Evolutionary conservation across 2,113 vertebrate genomes (phyloP), one percentile per base, ranked within the genome.

Genomic region (Delphinapterus leucas): DNA sequence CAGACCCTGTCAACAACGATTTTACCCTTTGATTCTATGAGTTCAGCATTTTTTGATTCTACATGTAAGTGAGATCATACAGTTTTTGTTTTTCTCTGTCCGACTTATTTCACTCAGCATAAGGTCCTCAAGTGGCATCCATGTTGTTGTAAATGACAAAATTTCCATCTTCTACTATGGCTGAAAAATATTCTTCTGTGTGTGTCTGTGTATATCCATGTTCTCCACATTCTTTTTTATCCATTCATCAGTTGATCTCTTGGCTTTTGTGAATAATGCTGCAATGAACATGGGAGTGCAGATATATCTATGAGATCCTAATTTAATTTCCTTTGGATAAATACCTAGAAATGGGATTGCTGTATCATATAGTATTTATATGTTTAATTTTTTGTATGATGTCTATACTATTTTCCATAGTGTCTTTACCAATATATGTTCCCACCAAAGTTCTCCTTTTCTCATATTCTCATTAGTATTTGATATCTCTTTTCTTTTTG

Each of bases 41-140:
- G 5, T 65, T 65, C 9, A 47, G 2, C 0, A 5, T 31, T 86
- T 25, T 26, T n/a, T 25, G 58, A 20, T 5, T 1, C 2, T 9
- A 18, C 41, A 77, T 77, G 5, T 61, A n/a, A 74, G 28, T 89
- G 70, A 89, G 31, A 89, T 89, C 14, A 76, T 44, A 26, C 8
- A n/a, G 21, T 11, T 26, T 77, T 77, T 77, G 23, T 89, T 8
- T 63, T 82, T 6, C 58, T 20, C 23, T 89, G 31, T 25, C 23
- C 13, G 38, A 76, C 31, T 53, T 53, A 77, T 36, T 77, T 89
- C 33, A 77, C 21, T 28, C 5, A 28, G 36, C 36, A 81, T 53
- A 26, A 70, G 33, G 20, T 23, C n/a, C 38, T 91, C 13, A 33
- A 33, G 18, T 38, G 33, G 8, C 31, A 58, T n/a, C 26, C 18